Evolutionary conservation across 2,113 vertebrate genomes (phyloP), one percentile per base, ranked within the genome.

Genomic region (Gobiocypris rarus): DNA sequence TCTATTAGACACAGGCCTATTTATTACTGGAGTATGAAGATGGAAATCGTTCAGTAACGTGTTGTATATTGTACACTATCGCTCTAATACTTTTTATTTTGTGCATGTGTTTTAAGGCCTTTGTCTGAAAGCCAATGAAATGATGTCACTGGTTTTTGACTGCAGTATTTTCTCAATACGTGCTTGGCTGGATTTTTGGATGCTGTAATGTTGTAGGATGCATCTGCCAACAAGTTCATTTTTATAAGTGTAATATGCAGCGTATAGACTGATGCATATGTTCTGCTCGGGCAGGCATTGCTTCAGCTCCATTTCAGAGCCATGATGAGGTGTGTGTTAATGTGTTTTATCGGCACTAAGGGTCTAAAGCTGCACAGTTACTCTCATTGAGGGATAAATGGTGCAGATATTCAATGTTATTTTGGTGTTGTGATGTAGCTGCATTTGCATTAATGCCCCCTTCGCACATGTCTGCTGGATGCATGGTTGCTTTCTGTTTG

Each of bases 81-180:
- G 50, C 14, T 48, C n/a, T 73, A 26, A 19, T 19, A 54, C 17
- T 54, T 54, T 52, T 19, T 48, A 8, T 24, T 71, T 22, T 13
- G 24, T 28, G 11, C 24, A 14, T 28, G 26, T 31, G 61, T 65
- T 65, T 65, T 65, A 31, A 65, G 61, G 26, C 61, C 11, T 52
- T 28, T 52, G 5, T 75, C 24, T 52, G 69, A 34, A 79, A 73
- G 83, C 41, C n/a, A 81, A 81, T 86, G 48, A 54, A 83, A 89
- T 93, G 92, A 93, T 93, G 91, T 92, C 90, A 54, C 13, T 54
- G 45, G 61, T 48, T 59, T 54, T 70, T 84, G 75, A 77, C 92
- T 87, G 91, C 67, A 78, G 54, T 88, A 19, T 41, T 73, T 78
- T 54, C 17, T 54, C 52, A 22, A 9, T 2, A 79, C 58, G 56